Evolutionary conservation across 2,888 invertebrate species (phyloP).

Genomic region (Xanthia togata): DNA sequence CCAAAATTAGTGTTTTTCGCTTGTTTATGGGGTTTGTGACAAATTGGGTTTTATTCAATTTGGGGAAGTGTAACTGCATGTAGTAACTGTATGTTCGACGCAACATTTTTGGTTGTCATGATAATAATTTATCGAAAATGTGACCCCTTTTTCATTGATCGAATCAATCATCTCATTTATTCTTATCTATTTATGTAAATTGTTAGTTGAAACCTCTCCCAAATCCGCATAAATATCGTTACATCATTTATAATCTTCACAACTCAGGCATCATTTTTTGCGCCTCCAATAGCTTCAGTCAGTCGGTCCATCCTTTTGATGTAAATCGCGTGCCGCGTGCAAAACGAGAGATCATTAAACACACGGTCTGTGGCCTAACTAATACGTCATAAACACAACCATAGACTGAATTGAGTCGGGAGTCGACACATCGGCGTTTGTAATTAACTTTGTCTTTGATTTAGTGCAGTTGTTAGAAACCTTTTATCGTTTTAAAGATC

Average conservation of each 20-base stretch:
- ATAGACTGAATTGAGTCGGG: constrained; percentile 60
- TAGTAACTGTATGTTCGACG: background rate
- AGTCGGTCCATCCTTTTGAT: constrained; percentile 52
- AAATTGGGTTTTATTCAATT: constrained; percentile 4
- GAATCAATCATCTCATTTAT: background rate
- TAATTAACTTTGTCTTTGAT: constrained; percentile 73
- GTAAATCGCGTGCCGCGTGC: constrained; percentile 46
- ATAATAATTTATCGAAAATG: background rate
- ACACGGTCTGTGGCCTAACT: constrained; percentile 34
- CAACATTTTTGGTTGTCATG: too few species aligned
- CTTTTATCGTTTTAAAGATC: constrained; percentile 50
- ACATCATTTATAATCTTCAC: constrained; percentile 49
- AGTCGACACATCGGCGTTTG: constrained; percentile 64
- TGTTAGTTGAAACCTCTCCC: background rate
- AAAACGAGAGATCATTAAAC: constrained; percentile 60
- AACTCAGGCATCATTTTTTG: constrained; percentile 42
- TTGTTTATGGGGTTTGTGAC: constrained; percentile 1
- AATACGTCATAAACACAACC: constrained; percentile 69
- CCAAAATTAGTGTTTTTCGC: constrained; percentile 29
- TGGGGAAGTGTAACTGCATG: background rate
- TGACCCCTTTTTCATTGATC: background rate
- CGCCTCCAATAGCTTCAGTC: constrained; percentile 15
- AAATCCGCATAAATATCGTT: constrained; percentile 24
- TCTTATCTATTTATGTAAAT: background rate
- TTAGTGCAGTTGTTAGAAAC: constrained; percentile 50